Percentiles rank a stretch among this genome's conserved stretches.
phyloP scores from a whole-genome alignment of 2,797 vertebrate genomes.

The Melanogrammus aeglefinus region DNA sequence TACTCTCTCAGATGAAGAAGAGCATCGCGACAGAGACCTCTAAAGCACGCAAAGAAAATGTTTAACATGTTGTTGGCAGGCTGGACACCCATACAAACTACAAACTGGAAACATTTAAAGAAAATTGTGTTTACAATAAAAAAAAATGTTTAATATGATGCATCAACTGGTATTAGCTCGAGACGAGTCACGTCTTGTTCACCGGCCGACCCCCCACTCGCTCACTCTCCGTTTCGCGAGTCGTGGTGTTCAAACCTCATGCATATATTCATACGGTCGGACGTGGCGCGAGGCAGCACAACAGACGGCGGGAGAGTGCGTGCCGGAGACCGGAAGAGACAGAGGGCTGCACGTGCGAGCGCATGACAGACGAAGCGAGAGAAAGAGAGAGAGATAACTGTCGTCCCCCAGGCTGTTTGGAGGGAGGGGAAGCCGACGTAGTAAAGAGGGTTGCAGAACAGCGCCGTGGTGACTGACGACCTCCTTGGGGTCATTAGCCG shows the following conservation, averaged over 20 bases:
- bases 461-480: constrained; percentile 34
- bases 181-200: neutral
- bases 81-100: no score
- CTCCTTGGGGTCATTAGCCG: constrained; percentile 27
- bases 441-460: constrained; percentile 37
- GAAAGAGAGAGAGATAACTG: constrained; percentile 14
- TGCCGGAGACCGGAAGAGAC: neutral
- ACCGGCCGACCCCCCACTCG: neutral
- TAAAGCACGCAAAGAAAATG: neutral
- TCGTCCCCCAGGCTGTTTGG: constrained; percentile 37
- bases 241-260: constrained; percentile 33
- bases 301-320: neutral
- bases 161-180: no score
- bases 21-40: constrained; percentile 15
- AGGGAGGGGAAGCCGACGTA: constrained; percentile 1
- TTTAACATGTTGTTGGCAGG: neutral
- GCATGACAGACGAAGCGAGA: neutral
- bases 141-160: no score
- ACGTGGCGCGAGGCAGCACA: neutral
- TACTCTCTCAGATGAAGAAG: constrained; percentile 29
- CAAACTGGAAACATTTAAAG: neutral
- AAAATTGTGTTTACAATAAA: neutral
- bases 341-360: constrained; percentile 11
- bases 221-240: constrained; percentile 28
- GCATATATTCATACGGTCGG: constrained; percentile 42